Evolutionary conservation across 2,113 vertebrate genomes (phyloP).

Genomic region (Enhydra lutris): DNA sequence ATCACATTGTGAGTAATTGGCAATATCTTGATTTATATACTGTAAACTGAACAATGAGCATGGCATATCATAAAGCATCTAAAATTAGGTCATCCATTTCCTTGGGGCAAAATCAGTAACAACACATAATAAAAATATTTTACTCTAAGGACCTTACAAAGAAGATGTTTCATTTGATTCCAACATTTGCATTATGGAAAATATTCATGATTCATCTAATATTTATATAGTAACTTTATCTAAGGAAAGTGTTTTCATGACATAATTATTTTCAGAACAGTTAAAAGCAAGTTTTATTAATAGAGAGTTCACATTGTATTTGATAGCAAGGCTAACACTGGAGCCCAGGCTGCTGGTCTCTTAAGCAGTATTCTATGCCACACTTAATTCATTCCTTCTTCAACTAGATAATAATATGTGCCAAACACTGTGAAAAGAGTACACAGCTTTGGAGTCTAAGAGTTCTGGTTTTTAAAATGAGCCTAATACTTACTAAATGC

Average conservation of each 20-base stretch:
- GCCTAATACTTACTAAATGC: background rate
- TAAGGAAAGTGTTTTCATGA: background rate
- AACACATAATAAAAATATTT: background rate
- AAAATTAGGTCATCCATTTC: constrained; percentile 53
- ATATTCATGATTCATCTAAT: constrained; percentile 16
- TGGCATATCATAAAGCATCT: constrained; percentile 35
- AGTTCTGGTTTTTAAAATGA: background rate
- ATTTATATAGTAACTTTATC: background rate
- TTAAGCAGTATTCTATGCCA: background rate
- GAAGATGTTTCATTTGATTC: constrained; percentile 8
- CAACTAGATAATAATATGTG: background rate
- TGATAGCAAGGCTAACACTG: background rate
- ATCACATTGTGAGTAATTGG: constrained; percentile 48
- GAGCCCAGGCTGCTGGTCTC: background rate
- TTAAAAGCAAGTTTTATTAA: constrained; percentile 38
- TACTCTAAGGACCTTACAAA: background rate
- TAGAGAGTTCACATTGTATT: background rate
- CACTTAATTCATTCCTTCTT: background rate
- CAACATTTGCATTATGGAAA: constrained; percentile 35
- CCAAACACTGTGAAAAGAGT: background rate
- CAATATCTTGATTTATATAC: constrained; percentile 52
- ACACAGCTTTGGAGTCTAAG: background rate
- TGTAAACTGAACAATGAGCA: constrained; percentile 4
- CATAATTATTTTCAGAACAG: constrained; percentile 5
- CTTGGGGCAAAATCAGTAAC: constrained; percentile 14